Evolutionary conservation across 1,140 invertebrate genomes (phyloP).

Genomic region (Pseudobourletiella spinata): DNA sequence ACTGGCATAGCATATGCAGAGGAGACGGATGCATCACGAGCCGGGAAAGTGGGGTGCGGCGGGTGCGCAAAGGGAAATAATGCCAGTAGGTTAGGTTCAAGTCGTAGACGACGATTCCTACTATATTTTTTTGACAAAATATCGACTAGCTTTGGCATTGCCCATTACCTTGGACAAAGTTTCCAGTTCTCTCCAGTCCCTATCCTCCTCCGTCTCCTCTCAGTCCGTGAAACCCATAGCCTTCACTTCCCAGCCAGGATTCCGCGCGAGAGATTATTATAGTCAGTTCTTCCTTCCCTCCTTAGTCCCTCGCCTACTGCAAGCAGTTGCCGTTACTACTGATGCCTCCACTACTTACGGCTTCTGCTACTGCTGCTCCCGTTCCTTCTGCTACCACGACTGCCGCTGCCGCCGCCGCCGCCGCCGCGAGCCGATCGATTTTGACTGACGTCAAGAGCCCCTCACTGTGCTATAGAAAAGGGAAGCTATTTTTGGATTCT

Average conservation of each 20-base stretch:
- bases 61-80: slow-evolving; percentile 6
- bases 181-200: neutral
- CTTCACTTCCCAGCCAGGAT: too few species aligned
- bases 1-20: too few species aligned
- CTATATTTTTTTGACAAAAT: slow-evolving; percentile 9
- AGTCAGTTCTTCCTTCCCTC: neutral
- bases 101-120: slow-evolving; percentile 14
- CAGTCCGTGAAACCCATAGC: too few species aligned
- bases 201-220: neutral
- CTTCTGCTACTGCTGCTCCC: too few species aligned
- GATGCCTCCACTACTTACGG: too few species aligned
- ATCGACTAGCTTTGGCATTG: slow-evolving; percentile 12
- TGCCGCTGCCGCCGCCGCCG: neutral
- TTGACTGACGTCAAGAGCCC: slow-evolving; percentile 6
- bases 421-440: slow-evolving; percentile 1
- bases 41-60: neutral
- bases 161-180: slow-evolving; percentile 33
- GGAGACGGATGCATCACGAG: neutral
- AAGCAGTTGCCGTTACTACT: too few species aligned
- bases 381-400: too few species aligned
- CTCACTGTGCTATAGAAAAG: slow-evolving; percentile 1
- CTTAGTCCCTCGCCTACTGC: too few species aligned
- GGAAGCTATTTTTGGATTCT: slow-evolving; percentile 10
- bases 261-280: too few species aligned
- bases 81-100: slow-evolving; percentile 26